Conservation (phyloP, 2,113 vertebrate species). For the Steatornis caripensis region DNA sequence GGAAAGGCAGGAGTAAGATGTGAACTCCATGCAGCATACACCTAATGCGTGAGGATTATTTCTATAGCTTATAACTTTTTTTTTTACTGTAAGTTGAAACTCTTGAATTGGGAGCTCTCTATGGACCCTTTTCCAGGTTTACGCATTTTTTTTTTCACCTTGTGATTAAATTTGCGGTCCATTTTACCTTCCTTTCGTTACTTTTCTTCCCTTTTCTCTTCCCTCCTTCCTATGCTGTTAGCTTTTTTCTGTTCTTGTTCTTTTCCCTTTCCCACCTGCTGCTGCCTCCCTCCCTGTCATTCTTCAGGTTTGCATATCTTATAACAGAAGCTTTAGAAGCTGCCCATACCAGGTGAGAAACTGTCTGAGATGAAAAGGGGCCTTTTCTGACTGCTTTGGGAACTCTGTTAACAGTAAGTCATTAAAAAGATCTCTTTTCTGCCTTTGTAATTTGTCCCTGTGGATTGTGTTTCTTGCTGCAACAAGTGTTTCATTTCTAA, state of each 20-base stretch:
- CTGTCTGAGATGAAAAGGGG: constrained; percentile 54
- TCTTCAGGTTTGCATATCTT: constrained; percentile 51
- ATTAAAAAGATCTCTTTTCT: constrained; percentile 69
- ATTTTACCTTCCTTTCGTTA: neutral
- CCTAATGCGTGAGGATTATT: accelerated
- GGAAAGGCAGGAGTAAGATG: neutral
- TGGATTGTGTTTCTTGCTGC: constrained; percentile 62
- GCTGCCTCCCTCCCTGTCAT: neutral
- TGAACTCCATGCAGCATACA: accelerated
- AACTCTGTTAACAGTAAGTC: constrained; percentile 74
- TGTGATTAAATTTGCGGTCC: neutral
- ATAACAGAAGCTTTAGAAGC: constrained; percentile 55
- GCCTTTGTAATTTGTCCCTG: constrained; percentile 64
- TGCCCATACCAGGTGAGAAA: constrained; percentile 62
- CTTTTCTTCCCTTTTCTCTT: neutral
- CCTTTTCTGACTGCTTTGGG: constrained; percentile 52
- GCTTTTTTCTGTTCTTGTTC: neutral
- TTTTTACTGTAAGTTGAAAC: neutral
- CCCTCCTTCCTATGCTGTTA: neutral
- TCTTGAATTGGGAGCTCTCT: neutral
- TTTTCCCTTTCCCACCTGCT: constrained; percentile 35
- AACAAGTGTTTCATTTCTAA: constrained; percentile 40
- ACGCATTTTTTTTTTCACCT: accelerated
- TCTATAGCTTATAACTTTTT: neutral
- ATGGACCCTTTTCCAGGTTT: neutral